These are phyloP conservation scores for Euzophera pinguis DNA, from an alignment of 2,888 invertebrate species.

Conservation along the genomic window DNA sequence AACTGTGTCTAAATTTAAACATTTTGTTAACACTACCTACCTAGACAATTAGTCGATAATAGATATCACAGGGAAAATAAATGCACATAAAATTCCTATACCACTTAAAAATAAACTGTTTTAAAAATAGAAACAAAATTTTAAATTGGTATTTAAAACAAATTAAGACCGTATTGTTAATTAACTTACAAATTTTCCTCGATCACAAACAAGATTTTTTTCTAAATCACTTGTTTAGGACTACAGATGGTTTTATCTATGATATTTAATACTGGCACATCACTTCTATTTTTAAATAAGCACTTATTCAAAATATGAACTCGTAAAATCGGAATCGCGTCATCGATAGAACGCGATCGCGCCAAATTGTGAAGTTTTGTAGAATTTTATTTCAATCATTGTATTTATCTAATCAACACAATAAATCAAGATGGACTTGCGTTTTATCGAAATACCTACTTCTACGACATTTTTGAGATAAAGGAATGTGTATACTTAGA, in stretches of 20 bases:
- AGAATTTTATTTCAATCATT: conserved; percentile 5
- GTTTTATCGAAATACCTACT: conserved; percentile 39
- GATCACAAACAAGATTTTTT: background rate
- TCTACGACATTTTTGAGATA: conserved; percentile 19
- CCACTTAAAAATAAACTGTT: background rate
- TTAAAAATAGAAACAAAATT: background rate
- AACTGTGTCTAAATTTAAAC: background rate
- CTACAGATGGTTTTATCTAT: background rate
- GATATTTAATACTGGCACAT: conserved; percentile 6
- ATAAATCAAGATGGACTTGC: conserved; percentile 46
- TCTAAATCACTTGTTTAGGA: background rate
- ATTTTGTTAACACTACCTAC: background rate
- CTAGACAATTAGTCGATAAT: too few species aligned
- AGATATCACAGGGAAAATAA: too few species aligned
- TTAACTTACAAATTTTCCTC: conserved; percentile 2
- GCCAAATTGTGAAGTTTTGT: background rate
- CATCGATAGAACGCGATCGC: background rate
- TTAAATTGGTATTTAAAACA: background rate
- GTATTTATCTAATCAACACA: conserved; percentile 38
- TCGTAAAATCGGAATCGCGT: conserved; percentile 4
- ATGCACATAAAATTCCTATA: too few species aligned
- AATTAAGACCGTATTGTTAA: background rate
- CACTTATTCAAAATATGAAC: background rate
- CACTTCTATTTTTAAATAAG: conserved; percentile 11
- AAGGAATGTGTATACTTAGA: background rate